phyloP scores from a whole-genome alignment of 1,140 invertebrate genomes.

The Brachionus calyciflorus region DNA sequence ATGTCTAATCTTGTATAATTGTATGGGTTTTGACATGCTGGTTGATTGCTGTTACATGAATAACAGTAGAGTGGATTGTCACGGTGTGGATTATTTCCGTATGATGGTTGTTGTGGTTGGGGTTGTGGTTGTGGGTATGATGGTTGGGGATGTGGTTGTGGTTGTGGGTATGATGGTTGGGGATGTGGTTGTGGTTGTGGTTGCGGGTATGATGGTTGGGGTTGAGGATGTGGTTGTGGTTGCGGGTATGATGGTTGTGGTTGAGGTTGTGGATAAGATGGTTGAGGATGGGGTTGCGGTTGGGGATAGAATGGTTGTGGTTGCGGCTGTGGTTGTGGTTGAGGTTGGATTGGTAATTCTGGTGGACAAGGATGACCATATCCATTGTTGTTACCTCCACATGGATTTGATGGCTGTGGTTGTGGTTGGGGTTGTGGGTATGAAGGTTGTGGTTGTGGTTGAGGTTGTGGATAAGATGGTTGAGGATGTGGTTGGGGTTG shows the following conservation, averaged over 20 bases:
- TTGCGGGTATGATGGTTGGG: background rate
- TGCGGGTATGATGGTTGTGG: background rate
- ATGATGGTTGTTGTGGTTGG: conserved; percentile 18
- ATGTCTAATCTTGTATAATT: conserved; percentile 9
- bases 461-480: background rate
- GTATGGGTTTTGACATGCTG: conserved; percentile 15
- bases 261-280: too few relatives aligned
- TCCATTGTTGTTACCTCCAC: background rate
- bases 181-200: background rate
- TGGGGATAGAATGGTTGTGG: background rate
- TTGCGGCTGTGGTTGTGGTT: background rate
- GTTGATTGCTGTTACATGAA: conserved; percentile 37
- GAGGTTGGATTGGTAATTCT: background rate
- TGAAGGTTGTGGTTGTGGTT: background rate
- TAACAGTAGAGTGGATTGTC: conserved; percentile 43
- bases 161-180: background rate
- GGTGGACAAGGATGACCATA: conserved; percentile 16
- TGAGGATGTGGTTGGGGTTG: background rate
- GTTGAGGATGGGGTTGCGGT: background rate
- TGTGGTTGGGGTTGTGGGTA: background rate
- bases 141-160: background rate
- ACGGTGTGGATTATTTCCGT: background rate
- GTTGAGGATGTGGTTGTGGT: background rate
- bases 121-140: background rate
- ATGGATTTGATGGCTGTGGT: background rate